Conservation (phyloP, 2,888 invertebrate genomes). For the Drosophila basisetae region DNA sequence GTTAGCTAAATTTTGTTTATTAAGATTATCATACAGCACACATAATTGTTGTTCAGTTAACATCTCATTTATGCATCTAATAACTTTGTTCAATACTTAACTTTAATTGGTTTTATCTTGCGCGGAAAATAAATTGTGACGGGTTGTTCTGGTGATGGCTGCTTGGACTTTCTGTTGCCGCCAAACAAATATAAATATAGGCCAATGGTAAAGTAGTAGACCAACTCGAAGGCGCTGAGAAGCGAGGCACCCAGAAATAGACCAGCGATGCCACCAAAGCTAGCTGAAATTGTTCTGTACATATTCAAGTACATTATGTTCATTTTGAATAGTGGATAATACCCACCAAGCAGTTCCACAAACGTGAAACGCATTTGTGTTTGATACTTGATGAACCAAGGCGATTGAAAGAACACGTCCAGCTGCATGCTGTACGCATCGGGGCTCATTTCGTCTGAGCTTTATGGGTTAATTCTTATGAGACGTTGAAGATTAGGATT, state of each 20-base stretch:
- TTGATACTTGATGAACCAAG: constrained; percentile 84
- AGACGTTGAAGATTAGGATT: not conserved
- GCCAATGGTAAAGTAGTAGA: constrained; percentile 84
- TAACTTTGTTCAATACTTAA: constrained; percentile 17
- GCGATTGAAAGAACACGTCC: constrained; percentile 84
- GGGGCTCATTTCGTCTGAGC: constrained; percentile 33
- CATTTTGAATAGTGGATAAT: not conserved
- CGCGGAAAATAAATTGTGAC: constrained; percentile 39
- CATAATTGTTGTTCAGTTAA: not conserved
- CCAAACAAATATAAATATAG: constrained; percentile 65
- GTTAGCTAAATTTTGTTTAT: not conserved
- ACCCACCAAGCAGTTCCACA: constrained; percentile 85
- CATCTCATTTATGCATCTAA: not conserved
- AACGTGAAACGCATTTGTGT: constrained; percentile 85
- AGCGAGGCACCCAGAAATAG: constrained; percentile 86
- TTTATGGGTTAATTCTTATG: constrained; percentile 1
- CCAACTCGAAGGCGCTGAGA: constrained; percentile 85
- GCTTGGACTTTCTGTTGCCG: constrained; percentile 20
- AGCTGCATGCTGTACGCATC: constrained; percentile 46
- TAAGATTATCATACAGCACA: not conserved
- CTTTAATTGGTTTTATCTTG: constrained; percentile 52
- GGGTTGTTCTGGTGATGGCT: constrained; percentile 1
- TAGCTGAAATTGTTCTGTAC: constrained; percentile 76
- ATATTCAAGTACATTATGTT: not conserved
- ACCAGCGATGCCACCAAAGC: constrained; percentile 86